Evolutionary conservation across 2,113 vertebrate species (phyloP).

Genomic region (Onychorhynchus coronatus): DNA sequence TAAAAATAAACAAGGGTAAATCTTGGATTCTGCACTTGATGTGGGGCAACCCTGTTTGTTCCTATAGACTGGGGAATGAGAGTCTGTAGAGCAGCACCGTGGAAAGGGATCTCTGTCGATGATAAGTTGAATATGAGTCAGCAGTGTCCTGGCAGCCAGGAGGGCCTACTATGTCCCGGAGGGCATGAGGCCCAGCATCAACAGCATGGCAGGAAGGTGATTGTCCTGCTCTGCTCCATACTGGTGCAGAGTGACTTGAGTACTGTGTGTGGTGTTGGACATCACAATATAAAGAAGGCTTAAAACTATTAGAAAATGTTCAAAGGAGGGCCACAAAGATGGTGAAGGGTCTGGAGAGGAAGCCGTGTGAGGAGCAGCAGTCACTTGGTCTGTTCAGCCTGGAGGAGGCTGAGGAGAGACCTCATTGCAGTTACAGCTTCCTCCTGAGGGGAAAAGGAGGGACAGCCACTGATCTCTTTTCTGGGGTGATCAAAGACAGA

Average conservation of each 20-base stretch:
- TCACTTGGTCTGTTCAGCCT: neutral
- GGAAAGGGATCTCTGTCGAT: neutral
- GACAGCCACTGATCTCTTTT: neutral
- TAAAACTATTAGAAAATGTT: fast-evolving
- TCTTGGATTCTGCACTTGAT: neutral
- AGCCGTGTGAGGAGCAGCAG: fast-evolving
- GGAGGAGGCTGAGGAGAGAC: neutral
- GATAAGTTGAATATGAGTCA: neutral
- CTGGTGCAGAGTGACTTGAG: neutral
- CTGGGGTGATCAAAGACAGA: neutral
- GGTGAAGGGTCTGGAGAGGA: neutral
- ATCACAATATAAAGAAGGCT: fast-evolving
- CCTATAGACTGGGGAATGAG: fast-evolving
- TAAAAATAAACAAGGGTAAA: fast-evolving
- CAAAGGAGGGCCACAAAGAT: neutral
- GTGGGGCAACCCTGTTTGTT: neutral
- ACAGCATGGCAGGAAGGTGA: neutral
- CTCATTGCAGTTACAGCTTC: neutral
- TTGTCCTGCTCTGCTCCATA: neutral
- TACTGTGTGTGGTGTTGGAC: neutral
- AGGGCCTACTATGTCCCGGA: neutral
- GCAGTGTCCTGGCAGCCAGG: neutral
- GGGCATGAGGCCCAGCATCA: neutral
- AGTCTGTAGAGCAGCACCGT: neutral
- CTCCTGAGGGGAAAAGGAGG: neutral